Base-by-base conservation (phyloP, 2,888 invertebrate genomes). In the Rhabditophanes sp. region DNA sequence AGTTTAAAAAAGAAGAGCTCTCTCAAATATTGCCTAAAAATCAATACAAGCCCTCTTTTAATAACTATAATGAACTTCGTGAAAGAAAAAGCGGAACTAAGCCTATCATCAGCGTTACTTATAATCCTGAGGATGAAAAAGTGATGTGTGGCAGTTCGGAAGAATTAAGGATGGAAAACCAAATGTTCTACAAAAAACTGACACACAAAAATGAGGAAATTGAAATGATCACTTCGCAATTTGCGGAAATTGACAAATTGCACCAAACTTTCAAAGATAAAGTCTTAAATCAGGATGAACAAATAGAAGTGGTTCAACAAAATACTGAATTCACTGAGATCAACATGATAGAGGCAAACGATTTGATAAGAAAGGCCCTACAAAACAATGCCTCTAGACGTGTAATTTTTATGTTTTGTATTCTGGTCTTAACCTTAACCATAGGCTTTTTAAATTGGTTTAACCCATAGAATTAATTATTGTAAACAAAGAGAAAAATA, bases 391-490 rank as follows among this genome's bases (percentile, higher is more conserved):
- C 93, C 1, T 84, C 88, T 1, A 75, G 90, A 23, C 74, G 93
- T 52, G 84, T 87, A 9, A 88, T 83, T 75, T 78, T 90, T 35
- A 70, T 96, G 18, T 93, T 96, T 69, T 88, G 90, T 66, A 72
- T 96, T 34, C 71, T 93, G 50, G 85, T 93, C 23, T 80, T 90
- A 77, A 85, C 90, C 23, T 85, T 93, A 66, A 81, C 87, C 14
- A 72, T 96, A 32, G 71, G 96, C 7, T 96, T 96, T 68, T 73
- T 96, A 33, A 90, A 96, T 72, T 96, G 93, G 93, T 96, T 93
- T 67, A 93, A 93, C 74, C 64, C 67, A 25, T 72, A 33, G n/a
- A n/a, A n/a, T n/a, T n/a, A n/a, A n/a, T n/a, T n/a, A n/a, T n/a
- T n/a, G n/a, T n/a, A n/a, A n/a, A n/a, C n/a, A n/a, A n/a, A n/a